Evolutionary conservation across 23 tunicate genomes (phyloP).

Genomic region (Corella eumyota): DNA sequence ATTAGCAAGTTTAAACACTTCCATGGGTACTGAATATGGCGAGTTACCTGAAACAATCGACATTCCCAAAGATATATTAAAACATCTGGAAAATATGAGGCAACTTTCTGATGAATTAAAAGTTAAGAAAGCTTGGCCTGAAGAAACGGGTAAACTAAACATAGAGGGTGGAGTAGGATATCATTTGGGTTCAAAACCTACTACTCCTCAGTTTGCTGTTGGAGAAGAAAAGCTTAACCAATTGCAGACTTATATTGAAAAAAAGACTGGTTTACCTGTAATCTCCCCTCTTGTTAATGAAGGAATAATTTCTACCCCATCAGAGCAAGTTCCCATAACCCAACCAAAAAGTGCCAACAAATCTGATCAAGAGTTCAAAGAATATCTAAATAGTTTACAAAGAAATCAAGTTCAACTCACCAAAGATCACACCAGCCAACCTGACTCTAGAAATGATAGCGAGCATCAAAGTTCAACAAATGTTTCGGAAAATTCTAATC

Average conservation of each 20-base stretch:
- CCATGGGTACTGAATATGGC: constrained; percentile 67
- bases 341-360: too few species aligned
- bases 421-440: too few species aligned
- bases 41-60: constrained; percentile 73
- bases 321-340: too few species aligned
- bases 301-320: too few species aligned
- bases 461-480: background rate
- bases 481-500: background rate
- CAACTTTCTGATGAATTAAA: background rate
- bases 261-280: constrained; percentile 30
- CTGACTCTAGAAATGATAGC: too few species aligned
- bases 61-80: constrained; percentile 42
- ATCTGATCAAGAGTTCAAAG: too few species aligned
- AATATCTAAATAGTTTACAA: too few species aligned
- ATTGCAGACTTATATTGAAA: constrained; percentile 45
- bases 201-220: constrained; percentile 53
- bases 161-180: constrained; percentile 37
- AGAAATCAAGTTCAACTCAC: too few species aligned
- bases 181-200: constrained; percentile 42
- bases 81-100: constrained; percentile 27
- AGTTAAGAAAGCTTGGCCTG: constrained; percentile 7
- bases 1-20: constrained; percentile 60
- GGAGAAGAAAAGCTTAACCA: constrained; percentile 52
- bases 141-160: background rate
- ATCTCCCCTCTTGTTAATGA: constrained; percentile 43